Conservation (phyloP, 2,113 vertebrate genomes). For the Indicator maculatus region DNA sequence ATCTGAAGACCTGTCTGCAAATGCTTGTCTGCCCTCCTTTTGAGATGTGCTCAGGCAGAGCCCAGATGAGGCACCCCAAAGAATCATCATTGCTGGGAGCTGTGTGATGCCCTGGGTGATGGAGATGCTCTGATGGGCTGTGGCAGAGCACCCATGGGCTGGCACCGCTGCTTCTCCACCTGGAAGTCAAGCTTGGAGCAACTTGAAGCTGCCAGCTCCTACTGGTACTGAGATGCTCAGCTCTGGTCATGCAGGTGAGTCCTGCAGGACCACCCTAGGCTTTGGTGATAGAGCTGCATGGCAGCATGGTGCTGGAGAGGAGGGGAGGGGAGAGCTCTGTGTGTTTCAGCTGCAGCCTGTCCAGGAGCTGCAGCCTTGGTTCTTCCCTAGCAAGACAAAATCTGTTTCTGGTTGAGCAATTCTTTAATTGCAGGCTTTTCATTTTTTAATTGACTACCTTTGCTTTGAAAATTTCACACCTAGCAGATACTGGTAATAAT, state of each 20-base stretch:
- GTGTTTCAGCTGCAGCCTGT: fast-evolving
- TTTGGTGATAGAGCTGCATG: fast-evolving
- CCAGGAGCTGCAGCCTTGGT: not conserved
- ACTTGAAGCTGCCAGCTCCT: not conserved
- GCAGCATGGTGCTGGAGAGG: not conserved
- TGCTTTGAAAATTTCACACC: not conserved
- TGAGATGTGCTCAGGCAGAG: not conserved
- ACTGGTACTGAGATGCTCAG: fast-evolving
- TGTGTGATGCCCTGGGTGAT: not conserved
- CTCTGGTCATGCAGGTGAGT: not conserved
- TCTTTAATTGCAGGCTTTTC: not conserved
- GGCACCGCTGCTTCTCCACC: not conserved
- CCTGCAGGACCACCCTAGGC: fast-evolving
- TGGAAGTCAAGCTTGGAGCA: not conserved
- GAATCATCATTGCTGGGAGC: not conserved
- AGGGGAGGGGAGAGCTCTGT: not conserved
- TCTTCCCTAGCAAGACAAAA: fast-evolving
- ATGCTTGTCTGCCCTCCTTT: not conserved
- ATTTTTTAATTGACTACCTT: not conserved
- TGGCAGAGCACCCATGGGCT: not conserved
- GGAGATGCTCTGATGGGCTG: not conserved
- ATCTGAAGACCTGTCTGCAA: not conserved
- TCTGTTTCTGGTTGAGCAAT: not conserved
- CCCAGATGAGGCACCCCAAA: not conserved
- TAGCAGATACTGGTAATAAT: not conserved